Percentiles rank a stretch among this genome's conserved stretches.
Conservation (phyloP, 1,140 invertebrate species). For the Lordiphosa collinella region DNA sequence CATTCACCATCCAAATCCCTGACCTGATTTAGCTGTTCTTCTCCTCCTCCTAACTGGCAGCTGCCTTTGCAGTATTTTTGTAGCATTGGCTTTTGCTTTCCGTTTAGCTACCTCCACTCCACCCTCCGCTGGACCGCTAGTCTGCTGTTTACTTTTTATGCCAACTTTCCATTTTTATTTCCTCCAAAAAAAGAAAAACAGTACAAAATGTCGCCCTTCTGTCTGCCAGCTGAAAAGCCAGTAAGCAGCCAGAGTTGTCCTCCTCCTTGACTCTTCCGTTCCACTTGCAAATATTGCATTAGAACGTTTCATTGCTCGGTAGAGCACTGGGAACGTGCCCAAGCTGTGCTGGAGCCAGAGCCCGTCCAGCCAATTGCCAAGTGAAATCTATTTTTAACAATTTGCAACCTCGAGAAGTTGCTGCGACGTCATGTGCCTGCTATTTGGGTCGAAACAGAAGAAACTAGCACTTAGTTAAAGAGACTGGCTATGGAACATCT, state of each 20-base stretch:
- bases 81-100: constrained; percentile 64
- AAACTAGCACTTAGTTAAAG: not conserved
- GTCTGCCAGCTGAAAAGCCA: constrained; percentile 47
- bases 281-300: constrained; percentile 62
- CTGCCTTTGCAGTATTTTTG: constrained; percentile 18
- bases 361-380: constrained; percentile 11
- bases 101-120: constrained; percentile 60
- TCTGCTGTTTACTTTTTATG: constrained; percentile 64
- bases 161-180: constrained; percentile 73
- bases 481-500: constrained; percentile 8
- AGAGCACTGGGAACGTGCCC: constrained; percentile 52
- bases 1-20: constrained; percentile 60
- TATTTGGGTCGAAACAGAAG: constrained; percentile 40
- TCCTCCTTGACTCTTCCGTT: constrained; percentile 16
- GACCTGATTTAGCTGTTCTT: constrained; percentile 64
- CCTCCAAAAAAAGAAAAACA: constrained; percentile 2
- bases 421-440: constrained; percentile 31
- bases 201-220: constrained; percentile 58
- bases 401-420: constrained; percentile 43
- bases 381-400: constrained; percentile 67
- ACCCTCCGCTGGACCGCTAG: constrained; percentile 9
- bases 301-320: constrained; percentile 56
- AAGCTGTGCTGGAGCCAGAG: constrained; percentile 38
- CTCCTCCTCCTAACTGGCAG: constrained; percentile 19
- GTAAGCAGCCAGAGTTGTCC: constrained; percentile 15